Evolutionary conservation across 1,140 invertebrate genomes (phyloP), one percentile per base, ranked within the genome.

Genomic region (Lithobius niger): DNA sequence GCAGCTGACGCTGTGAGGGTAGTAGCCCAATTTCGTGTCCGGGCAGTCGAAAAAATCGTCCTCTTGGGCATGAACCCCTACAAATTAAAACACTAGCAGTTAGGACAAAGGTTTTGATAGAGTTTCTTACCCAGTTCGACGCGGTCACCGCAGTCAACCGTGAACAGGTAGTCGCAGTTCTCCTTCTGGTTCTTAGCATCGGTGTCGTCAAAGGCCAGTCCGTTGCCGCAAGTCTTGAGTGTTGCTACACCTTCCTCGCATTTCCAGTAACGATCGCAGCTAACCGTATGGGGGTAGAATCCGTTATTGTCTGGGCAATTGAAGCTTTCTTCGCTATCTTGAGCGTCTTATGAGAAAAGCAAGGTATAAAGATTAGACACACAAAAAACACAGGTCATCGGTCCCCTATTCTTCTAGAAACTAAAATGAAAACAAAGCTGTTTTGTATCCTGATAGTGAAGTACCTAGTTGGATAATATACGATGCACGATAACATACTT

Each of bases 181-280:
- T 95, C 90, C 44, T 86, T 88, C 6, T 24, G 3, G 48, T 50
- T 22, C 75, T 92, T 92, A 43, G 79, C 77, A 71, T 95, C 91
- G 19, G 79, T 76, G 57, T 88, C 81, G 68, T 92, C 89, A 70
- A 95, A 95, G 53, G 89, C 89, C 28, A 95, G 77, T 44, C 91
- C 91, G 66, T 95, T 95, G 36, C 90, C 90, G 73, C 91, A 94
- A 27, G 88, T 90, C 70, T 93, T 93, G 57, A 94, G 73, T 62
- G 90, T 86, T 54, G 88, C 84, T 1, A 77, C 81, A 59, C 84
- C 86, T 64, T 88, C 89, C 69, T 93, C 88, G 69, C 90, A 95
- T 67, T 92, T 90, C 86, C 86, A 94, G 71, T 95, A 95, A 73
- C 93, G 94, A 74, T 95, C 91, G 69, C 91, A 95, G 22, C 85